A percentile compares a stretch with the other conserved stretches of the same genome.
These are phyloP conservation scores for Solea solea DNA, from an alignment of 2,113 vertebrate species.

Conservation along the genomic window DNA sequence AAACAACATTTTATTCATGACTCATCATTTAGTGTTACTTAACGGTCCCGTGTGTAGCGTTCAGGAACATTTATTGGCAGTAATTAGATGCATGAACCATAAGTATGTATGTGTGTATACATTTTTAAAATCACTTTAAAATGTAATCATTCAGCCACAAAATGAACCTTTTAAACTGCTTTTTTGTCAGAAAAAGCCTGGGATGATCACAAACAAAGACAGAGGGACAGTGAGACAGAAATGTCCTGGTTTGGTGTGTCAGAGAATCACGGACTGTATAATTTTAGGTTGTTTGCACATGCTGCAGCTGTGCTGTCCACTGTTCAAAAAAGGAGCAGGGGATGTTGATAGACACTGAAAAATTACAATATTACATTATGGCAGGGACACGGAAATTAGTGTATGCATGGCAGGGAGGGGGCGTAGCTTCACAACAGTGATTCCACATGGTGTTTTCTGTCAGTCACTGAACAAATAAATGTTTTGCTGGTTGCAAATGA, in stretches of 20 bases:
- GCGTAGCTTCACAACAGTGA: neutral
- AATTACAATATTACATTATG: neutral
- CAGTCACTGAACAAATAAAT: constrained; percentile 1
- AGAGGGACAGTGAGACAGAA: neutral
- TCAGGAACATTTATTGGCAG: too few relatives aligned
- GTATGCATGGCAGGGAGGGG: neutral
- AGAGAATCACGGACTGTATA: neutral
- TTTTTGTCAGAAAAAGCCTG: too few relatives aligned
- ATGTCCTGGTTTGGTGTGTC: neutral
- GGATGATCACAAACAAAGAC: too few relatives aligned
- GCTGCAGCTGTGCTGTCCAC: neutral
- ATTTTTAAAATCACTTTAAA: too few relatives aligned
- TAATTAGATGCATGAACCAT: too few relatives aligned
- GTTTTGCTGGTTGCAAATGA: constrained; percentile 38
- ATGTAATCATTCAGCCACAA: too few relatives aligned
- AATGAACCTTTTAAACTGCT: too few relatives aligned
- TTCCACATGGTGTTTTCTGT: neutral
- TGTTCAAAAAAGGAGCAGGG: neutral
- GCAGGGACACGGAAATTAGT: neutral
- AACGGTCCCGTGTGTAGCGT: too few relatives aligned
- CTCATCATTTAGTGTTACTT: too few relatives aligned
- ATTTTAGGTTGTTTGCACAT: neutral
- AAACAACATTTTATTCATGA: too few relatives aligned
- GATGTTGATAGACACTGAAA: neutral
- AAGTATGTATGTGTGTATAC: too few relatives aligned